phyloP scores from a whole-genome alignment of 1,140 invertebrate species.

The Riptortus pedestris region DNA sequence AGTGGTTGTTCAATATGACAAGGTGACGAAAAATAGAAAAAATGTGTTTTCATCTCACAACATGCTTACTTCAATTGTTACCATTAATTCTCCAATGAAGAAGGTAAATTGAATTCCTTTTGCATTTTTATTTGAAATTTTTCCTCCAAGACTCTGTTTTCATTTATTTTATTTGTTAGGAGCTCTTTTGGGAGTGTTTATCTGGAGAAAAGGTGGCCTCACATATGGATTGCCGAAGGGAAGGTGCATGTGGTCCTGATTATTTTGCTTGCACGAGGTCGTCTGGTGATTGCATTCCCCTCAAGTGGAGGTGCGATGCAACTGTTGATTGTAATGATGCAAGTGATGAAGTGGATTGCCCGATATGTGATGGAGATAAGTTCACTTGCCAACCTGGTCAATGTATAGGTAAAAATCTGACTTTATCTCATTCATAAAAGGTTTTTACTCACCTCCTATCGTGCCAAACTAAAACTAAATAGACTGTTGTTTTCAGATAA shows the following conservation, averaged over 20 bases:
- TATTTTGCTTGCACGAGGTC: constrained; percentile 62
- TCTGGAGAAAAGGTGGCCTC: constrained; percentile 16
- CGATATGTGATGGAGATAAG: constrained; percentile 49
- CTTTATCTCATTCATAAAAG: too few species aligned
- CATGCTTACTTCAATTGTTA: constrained; percentile 18
- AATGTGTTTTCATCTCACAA: constrained; percentile 19
- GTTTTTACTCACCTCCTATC: too few species aligned
- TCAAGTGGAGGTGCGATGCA: constrained; percentile 73
- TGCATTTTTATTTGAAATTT: too few species aligned
- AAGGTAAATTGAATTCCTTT: constrained; percentile 13
- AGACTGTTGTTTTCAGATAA: neutral
- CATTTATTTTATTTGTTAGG: too few species aligned
- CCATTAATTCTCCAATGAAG: constrained; percentile 15
- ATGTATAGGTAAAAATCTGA: constrained; percentile 63
- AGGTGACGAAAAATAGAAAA: neutral
- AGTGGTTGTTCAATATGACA: constrained; percentile 9
- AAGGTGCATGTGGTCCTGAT: constrained; percentile 52
- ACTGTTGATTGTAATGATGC: constrained; percentile 73
- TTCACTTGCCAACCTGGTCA: constrained; percentile 55
- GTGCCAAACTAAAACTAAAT: neutral
- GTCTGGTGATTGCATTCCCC: constrained; percentile 64
- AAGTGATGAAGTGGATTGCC: constrained; percentile 67
- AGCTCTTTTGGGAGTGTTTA: constrained; percentile 20
- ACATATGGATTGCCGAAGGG: constrained; percentile 19
- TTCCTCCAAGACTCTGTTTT: neutral